Evolutionary conservation across 2,888 invertebrate genomes (phyloP), one percentile per base, ranked within the genome.

Genomic region (Trachelus iudaicus): DNA sequence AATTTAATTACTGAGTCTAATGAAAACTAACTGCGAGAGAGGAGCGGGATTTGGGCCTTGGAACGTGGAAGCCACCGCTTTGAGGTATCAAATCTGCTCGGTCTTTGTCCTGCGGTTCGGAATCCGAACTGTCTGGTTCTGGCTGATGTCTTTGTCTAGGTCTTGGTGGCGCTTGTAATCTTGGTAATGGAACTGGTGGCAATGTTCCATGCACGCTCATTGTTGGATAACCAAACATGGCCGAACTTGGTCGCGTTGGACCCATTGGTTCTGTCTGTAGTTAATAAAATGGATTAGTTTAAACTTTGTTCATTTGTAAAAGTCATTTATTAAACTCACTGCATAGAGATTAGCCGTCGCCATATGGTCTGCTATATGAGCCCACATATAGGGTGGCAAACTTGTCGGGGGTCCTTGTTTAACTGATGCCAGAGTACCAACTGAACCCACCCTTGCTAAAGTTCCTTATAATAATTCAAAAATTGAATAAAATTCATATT

Each of bases 281-380:
- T 91, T 92, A 89, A 85, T 82, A 82, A 77, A 82, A 69, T 69
- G 11, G n/a, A 69, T 34, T 31, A 69, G 30, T 31, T 74, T 74
- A 68, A 69, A 73, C 68, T 69, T 15, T 35, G 11, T 35, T 40
- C 9, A 75, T 30, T 30, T 3, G 15, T 33, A 12, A 34, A 69
- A 77, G 56, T 74, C 71, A 34, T 69, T 69, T 11, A 33, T 69
- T 73, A 73, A 75, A 91, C 94, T 94, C 91, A 97, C 97, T 87
- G 95, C 97, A 88, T 97, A 97, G 85, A 97, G 95, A 88, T 96
- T 96, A 0, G 96, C 95, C 85, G 96, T 96, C 0, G 96, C 96
- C 95, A 97, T 96, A 0, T 96, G 97, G 88, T 98, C 97, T 0
- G 97, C 96, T 76, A 97, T 96, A 87, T 97, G 97, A 0, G 97